phyloP scores from a whole-genome alignment of 37 sponge, comb jelly and placozoan species.

The Bolinopsis microptera region DNA sequence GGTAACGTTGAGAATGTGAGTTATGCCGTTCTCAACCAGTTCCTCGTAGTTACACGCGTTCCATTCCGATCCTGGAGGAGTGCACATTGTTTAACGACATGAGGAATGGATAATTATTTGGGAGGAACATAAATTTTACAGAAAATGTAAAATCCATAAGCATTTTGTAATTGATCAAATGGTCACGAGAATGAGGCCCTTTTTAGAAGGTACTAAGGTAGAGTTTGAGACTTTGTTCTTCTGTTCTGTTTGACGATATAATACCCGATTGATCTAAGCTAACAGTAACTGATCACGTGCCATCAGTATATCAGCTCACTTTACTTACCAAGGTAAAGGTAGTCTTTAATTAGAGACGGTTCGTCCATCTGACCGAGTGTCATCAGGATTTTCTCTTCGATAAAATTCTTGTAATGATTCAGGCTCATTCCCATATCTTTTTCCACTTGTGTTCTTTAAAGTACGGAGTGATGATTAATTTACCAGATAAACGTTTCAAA shows the following conservation, averaged over 20 bases:
- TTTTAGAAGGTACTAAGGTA: no score
- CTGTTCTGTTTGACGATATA: no score
- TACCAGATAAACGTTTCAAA: background rate
- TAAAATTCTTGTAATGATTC: slow-evolving; percentile 1
- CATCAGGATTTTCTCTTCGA: slow-evolving; percentile 61
- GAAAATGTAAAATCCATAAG: no score
- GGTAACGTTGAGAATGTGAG: slow-evolving; percentile 43
- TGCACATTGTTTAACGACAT: background rate
- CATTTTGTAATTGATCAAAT: no score
- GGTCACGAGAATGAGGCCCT: no score
- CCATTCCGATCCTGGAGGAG: slow-evolving; percentile 3
- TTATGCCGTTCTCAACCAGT: slow-evolving; percentile 45
- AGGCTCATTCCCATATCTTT: background rate
- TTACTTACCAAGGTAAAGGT: slow-evolving; percentile 61
- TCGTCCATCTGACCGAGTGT: slow-evolving; percentile 61
- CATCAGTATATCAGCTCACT: no score
- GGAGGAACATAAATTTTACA: no score
- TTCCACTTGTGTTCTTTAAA: slow-evolving; percentile 10
- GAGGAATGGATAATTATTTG: no score
- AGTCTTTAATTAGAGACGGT: slow-evolving; percentile 57
- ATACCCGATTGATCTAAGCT: no score
- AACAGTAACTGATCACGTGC: no score
- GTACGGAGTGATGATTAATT: background rate
- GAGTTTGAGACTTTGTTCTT: no score
- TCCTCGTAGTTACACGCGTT: slow-evolving; percentile 49